Conservation (phyloP, 2,888 invertebrate genomes). For the Lasius fuliginosus region DNA sequence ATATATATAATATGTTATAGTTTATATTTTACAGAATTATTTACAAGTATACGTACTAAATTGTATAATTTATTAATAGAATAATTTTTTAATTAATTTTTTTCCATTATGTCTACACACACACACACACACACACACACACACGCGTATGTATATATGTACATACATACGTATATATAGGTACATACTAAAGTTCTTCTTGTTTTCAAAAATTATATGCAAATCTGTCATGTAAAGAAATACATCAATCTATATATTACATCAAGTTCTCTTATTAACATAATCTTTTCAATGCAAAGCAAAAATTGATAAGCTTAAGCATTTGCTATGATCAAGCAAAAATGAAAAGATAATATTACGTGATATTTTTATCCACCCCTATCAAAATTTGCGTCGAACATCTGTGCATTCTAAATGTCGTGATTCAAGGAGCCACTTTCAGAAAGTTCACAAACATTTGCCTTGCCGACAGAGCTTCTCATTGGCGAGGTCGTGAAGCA, state of each 20-base stretch:
- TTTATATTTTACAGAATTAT: constrained; percentile 1
- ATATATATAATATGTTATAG: too few species aligned
- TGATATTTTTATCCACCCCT: neutral
- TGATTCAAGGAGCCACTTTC: neutral
- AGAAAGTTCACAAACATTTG: constrained; percentile 9
- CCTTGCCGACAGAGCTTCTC: neutral
- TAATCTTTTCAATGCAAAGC: neutral
- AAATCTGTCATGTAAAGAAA: neutral
- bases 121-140: too few species aligned
- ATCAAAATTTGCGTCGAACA: neutral
- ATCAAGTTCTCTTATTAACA: neutral
- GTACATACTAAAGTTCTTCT: neutral
- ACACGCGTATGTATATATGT: too few species aligned
- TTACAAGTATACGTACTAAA: neutral
- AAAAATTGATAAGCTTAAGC: neutral
- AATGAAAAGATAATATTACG: neutral
- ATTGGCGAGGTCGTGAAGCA: neutral
- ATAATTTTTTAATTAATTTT: neutral
- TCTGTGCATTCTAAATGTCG: neutral
- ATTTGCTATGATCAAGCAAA: neutral
- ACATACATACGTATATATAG: too few species aligned
- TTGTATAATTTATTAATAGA: neutral
- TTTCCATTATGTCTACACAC: too few species aligned
- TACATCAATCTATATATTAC: neutral
- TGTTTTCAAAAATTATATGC: neutral